Base-by-base conservation (phyloP, 23 tunicate species). In the Trididemnum nubilum region DNA sequence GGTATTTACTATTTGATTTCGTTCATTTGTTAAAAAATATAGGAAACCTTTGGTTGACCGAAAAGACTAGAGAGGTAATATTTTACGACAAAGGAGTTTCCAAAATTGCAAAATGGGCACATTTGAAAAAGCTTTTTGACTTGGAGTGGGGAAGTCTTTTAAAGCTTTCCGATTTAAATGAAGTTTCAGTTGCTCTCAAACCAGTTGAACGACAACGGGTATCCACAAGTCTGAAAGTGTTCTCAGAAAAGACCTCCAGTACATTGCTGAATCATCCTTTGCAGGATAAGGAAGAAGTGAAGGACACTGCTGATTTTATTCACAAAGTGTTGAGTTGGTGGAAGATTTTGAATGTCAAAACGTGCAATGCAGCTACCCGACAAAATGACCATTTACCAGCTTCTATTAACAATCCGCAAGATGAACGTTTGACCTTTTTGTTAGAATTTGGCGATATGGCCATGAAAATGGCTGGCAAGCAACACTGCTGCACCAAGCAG, bases 401-500 rank as follows among this genome's bases (percentile, higher is more conserved):
- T 15, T 57, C 24, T 73, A 15, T 73, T 73, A 24, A 40, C 22
- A 40, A 37, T 37, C 19, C 78, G 3, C 12, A n/a, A 2, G 58
- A 37, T 5, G 9, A 73, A 21, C 57, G 78, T 2, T 40, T 73
- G 2, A 5, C 2, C 29, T n/a, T 73, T 40, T 38, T 73, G 7
- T 18, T 73, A 25, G 30, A 73, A 40, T 73, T 37, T 73, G 78
- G 78, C 39, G 78, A 73, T 73, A 73, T 73, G 78, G 78, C 78
- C 2, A 26, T 73, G 2, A 73, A 73, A 40, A 73, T 73, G 58
- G 78, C 78, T 37, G 78, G 78, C 57, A 22, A 27, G 4, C 58
- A 21, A 37, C 28, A 30, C 27, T 37, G 25, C 19, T 29, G 78
- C 3, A 24, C 25, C 30, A 73, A 39, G 24, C 78, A 73, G 24